phyloP scores from a whole-genome alignment of 2,888 invertebrate species.

The Deilephila elpenor region DNA sequence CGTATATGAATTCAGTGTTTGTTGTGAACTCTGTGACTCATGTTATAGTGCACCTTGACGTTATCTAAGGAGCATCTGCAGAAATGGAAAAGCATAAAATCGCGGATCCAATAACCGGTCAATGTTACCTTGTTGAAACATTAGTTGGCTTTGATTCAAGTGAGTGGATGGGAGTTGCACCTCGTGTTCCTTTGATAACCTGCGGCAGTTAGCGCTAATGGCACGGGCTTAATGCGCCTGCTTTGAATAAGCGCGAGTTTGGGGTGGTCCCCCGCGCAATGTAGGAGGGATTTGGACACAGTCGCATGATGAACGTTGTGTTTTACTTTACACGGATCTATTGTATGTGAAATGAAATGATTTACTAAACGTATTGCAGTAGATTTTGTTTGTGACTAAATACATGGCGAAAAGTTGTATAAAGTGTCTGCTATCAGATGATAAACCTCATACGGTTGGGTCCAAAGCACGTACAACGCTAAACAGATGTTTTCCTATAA shows the following conservation, averaged over 20 bases:
- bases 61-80: background rate
- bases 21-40: background rate
- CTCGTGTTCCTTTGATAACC: constrained; percentile 68
- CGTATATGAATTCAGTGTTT: background rate
- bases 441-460: background rate
- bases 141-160: constrained; percentile 68
- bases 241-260: constrained; percentile 63
- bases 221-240: constrained; percentile 63
- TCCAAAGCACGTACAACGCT: background rate
- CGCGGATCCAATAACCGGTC: constrained; percentile 51
- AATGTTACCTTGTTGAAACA: constrained; percentile 46
- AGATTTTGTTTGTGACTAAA: too few relatives aligned
- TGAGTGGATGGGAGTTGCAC: constrained; percentile 52
- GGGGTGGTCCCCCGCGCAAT: constrained; percentile 46
- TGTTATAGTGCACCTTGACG: background rate
- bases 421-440: background rate
- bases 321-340: constrained; percentile 40
- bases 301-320: constrained; percentile 60
- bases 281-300: constrained; percentile 55
- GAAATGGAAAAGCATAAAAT: constrained; percentile 41
- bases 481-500: background rate
- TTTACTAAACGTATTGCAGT: background rate
- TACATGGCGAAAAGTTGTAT: too few relatives aligned
- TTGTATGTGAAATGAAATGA: constrained; percentile 5
- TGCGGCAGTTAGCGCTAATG: constrained; percentile 63